Base-by-base conservation (phyloP, 30 jellyfish, hydroid and myxozoan species). In the Cassiopea andromeda region DNA sequence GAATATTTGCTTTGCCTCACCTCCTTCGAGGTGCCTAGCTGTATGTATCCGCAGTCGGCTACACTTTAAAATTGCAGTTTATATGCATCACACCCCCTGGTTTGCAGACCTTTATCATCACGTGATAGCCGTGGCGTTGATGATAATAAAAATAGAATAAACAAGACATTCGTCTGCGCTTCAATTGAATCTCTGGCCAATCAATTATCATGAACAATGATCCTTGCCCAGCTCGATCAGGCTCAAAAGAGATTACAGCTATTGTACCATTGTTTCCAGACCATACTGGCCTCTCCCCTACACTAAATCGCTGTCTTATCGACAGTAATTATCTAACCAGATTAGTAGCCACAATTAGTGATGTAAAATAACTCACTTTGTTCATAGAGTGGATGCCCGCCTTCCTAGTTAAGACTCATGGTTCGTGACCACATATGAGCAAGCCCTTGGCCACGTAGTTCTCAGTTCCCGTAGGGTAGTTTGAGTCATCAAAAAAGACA, bases 281-380 rank as follows among this genome's bases (percentile, higher is more conserved):
- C 82, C 85, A 61, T 78, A 44, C 46, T 72, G 75, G 85, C 85
- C 94, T 69, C 83, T 87, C 90, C 85, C 85, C 88, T 75, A 50
- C 64, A 50, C 87, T 77, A 78, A 78, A 46, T 82, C 90, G 82
- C 82, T 75, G 80, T 82, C 83, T 87, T 78, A 77, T 87, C 90
- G 78, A 48, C 13, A 46, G 86, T 87, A 78, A 68, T 87, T 71
- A 81, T 90, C 92, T 90, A 86, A 92, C 93, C 81, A 79, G 97
- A 92, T 92, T 92, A 92, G 88, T 45, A 45, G 85, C 92, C 89
- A 70, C 93, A 92, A 92, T 92, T 92, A 92, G 92, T 85, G 82
- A 92, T 85, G 95, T 74, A 92, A 87, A 92, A 85, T 88, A 80
- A 85, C 87, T 61, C 77, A 69, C 84, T 73, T 80, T 92, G 89